A percentile compares a stretch with the other conserved stretches of the same genome.
These are phyloP conservation scores for Mus pahari DNA, from an alignment of 2,113 vertebrate species.

Conservation along the genomic window DNA sequence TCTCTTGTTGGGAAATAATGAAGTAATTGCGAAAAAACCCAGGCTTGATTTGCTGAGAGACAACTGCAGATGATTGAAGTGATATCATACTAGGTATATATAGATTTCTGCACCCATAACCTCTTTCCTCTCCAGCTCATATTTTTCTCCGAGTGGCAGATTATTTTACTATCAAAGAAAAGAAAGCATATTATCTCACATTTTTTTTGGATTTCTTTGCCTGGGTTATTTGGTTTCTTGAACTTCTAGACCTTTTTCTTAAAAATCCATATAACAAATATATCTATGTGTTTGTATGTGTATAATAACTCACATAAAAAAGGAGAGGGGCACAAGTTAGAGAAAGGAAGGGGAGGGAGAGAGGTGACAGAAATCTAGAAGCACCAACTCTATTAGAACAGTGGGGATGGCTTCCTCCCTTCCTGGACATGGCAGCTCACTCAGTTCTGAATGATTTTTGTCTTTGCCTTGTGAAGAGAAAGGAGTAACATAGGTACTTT, in stretches of 20 bases:
- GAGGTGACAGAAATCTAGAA: not conserved
- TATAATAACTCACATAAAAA: not conserved
- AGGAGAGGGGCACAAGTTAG: not conserved
- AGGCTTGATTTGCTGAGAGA: slow-evolving; percentile 66
- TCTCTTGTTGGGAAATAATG: slow-evolving; percentile 77
- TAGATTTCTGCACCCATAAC: slow-evolving; percentile 40
- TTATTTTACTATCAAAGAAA: slow-evolving; percentile 45
- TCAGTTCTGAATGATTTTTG: not conserved
- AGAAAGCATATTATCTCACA: slow-evolving; percentile 19
- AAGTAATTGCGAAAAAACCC: slow-evolving; percentile 71
- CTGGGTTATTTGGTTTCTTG: slow-evolving; percentile 37
- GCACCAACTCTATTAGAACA: not conserved
- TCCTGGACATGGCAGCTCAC: not conserved
- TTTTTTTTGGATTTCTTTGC: not conserved
- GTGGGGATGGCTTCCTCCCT: not conserved
- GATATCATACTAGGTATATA: slow-evolving; percentile 71
- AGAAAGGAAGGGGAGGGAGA: not conserved
- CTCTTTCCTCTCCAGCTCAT: not conserved
- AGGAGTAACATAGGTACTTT: not conserved
- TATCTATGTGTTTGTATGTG: not conserved
- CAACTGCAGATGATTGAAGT: slow-evolving; percentile 63
- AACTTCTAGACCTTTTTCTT: not conserved
- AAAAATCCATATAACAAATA: not conserved
- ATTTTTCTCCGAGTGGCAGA: not conserved
- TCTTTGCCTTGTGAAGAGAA: not conserved